Percentiles rank a stretch among this genome's conserved stretches.
Evolutionary conservation across 2,888 invertebrate species (phyloP).

Genomic region (Enoplolaimus lenunculus): DNA sequence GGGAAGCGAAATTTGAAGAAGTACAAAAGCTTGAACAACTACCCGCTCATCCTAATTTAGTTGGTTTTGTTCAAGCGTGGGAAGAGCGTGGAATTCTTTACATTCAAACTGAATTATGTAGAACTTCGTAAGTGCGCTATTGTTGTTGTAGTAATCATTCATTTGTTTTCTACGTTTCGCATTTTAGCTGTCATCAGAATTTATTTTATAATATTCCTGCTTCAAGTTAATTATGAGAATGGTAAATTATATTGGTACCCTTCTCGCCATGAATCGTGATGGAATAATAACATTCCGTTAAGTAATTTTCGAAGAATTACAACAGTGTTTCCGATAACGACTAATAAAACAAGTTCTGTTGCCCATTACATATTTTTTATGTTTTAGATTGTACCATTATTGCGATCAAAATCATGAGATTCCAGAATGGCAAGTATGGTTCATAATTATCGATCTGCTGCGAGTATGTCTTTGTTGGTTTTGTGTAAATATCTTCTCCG

Average conservation of each 20-base stretch:
- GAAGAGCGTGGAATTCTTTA: slow-evolving; percentile 56
- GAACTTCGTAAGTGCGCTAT: slow-evolving; percentile 44
- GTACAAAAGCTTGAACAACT: slow-evolving; percentile 56
- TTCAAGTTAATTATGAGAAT: too few relatives aligned
- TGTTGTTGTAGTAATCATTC: slow-evolving; percentile 25
- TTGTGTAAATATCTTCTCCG: too few relatives aligned
- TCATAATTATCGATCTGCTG: slow-evolving; percentile 53
- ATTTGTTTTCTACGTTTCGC: too few relatives aligned
- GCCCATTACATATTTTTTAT: too few relatives aligned
- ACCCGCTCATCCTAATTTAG: slow-evolving; percentile 54
- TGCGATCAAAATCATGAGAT: slow-evolving; percentile 49
- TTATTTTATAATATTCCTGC: too few relatives aligned
- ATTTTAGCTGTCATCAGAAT: too few relatives aligned
- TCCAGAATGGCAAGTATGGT: slow-evolving; percentile 53
- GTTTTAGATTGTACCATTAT: slow-evolving; percentile 49
- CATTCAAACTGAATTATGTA: slow-evolving; percentile 58
- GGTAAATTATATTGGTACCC: too few relatives aligned
- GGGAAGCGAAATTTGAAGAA: slow-evolving; percentile 49
- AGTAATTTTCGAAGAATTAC: too few relatives aligned
- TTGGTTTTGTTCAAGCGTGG: slow-evolving; percentile 57
- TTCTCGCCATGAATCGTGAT: too few relatives aligned
- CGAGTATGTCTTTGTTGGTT: slow-evolving; percentile 40
- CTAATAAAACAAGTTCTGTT: too few relatives aligned
- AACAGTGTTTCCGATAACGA: too few relatives aligned
- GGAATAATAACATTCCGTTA: too few relatives aligned